Evolutionary conservation across 2,888 invertebrate genomes (phyloP), one percentile per base, ranked within the genome.

Genomic region (Eurytoma adleriae): DNA sequence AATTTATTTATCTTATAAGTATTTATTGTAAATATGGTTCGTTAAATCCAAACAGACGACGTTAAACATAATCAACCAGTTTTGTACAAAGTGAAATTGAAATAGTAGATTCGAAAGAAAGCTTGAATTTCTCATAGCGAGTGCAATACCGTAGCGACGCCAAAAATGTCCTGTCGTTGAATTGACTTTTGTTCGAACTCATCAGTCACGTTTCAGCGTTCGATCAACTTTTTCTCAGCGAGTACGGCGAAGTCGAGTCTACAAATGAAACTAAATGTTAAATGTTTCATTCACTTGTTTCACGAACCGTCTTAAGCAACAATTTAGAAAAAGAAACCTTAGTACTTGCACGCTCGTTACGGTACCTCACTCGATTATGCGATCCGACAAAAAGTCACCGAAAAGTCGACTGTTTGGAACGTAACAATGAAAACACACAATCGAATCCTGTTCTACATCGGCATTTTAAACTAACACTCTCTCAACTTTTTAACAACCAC

Each of bases 171-270:
- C 13, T 78, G 54, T 20, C 52, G 13, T n/a, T 18, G 59, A 73
- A 27, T 62, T 14, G 61, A 62, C 54, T 69, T 56, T 71, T 64
- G 16, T 77, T 56, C 13, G 18, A 71, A 66, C 18, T 66, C 71
- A 78, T 78, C 59, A 50, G 67, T 71, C 78, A 62, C n/a, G 67
- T 72, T 78, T 72, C 59, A 72, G 59, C 57, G 52, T 67, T 54
- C 52, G 40, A 78, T 57, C 18, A 67, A 67, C 57, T 40, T 16
- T 72, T 71, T 71, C 57, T 54, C 70, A 77, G 61, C 57, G 66
- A 50, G 48, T 48, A 27, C 66, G 64, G 10, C 30, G 64, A 68
- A n/a, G 66, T 70, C 56, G 57, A 18, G 54, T 18, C 70, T 71
- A 40, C 10, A 62, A 14, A 62, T 20, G n/a, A n/a, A 48, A n/a